phyloP scores from a whole-genome alignment of 2,888 invertebrate species.

The Coelinius sp. region DNA sequence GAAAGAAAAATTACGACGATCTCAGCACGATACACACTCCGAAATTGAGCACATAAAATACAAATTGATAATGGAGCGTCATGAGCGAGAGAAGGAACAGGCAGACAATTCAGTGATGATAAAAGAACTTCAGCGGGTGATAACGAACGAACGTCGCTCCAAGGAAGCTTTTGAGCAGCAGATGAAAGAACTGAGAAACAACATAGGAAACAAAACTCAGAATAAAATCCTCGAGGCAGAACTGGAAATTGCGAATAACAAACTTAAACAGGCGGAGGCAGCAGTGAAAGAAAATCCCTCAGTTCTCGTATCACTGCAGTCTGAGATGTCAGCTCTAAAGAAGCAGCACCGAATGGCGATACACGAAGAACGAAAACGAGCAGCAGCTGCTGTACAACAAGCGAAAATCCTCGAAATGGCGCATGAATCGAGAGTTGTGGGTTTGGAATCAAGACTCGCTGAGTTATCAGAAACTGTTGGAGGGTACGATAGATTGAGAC shows the following conservation, averaged over 20 bases:
- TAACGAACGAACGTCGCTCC: conserved; percentile 81
- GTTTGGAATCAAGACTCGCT: conserved; percentile 82
- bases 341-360: conserved; percentile 81
- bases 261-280: conserved; percentile 78
- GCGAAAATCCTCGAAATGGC: conserved; percentile 78
- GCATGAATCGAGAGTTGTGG: conserved; percentile 84
- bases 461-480: conserved; percentile 86
- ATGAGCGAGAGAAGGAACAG: conserved; percentile 86
- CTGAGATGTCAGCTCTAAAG: conserved; percentile 81
- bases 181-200: conserved; percentile 72
- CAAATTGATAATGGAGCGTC: conserved; percentile 82
- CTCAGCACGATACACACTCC: conserved; percentile 74
- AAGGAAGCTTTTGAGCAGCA: conserved; percentile 83
- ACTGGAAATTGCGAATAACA: conserved; percentile 76
- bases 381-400: conserved; percentile 80
- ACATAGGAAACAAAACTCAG: conserved; percentile 69
- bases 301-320: conserved; percentile 78
- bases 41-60: conserved; percentile 80
- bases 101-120: conserved; percentile 84
- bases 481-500: conserved; percentile 80
- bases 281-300: conserved; percentile 77
- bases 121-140: conserved; percentile 83
- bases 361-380: conserved; percentile 81
- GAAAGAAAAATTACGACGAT: conserved; percentile 75
- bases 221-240: conserved; percentile 75